Base-by-base conservation (phyloP, 2,888 invertebrate species). In the Mechanitis mazaeus region DNA sequence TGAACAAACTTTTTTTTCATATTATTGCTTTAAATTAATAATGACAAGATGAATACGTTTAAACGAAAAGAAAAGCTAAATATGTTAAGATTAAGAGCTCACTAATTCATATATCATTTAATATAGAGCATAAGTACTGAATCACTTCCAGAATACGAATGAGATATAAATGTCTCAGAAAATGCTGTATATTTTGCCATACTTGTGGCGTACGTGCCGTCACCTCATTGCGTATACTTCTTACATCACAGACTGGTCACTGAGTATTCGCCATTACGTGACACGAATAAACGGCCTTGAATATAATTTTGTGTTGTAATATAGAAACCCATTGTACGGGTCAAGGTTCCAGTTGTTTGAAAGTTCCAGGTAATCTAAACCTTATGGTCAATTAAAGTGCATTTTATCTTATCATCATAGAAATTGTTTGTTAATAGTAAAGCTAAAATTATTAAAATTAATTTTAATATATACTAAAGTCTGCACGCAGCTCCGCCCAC, bases 261-360 rank as follows among this genome's bases (percentile, higher is more conserved):
- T 60, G 60, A 69, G 69, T 68, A 66, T 68, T 64, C 61, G 54
- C 61, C 61, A 59, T 72, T 58, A 60, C 59, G 50, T 78, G 83
- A 77, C 82, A 80, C 70, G 70, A 70, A 76, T 80, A 62, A 69
- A 64, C 76, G 84, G 74, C 86, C 82, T 86, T 87, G 84, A 84
- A 79, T 75, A 78, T 70, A 72, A 73, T 72, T 77, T 63, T 59
- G 65, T 82, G 78, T 78, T 74, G 78, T 74, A 83, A 83, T 74
- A 71, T 76, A 78, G 73, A 78, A 80, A 79, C 80, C 69, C 68
- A 63, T 67, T 64, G 69, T 67, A 57, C 64, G 67, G 77, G 81
- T 83, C 83, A 85, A 85, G 85, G 85, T 74, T 61, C 20, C 20
- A 65, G 20, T 38, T 47, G 64, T 69, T 68, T 20, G 20, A 20